phyloP scores from a whole-genome alignment of 2,888 invertebrate species.

The Liodrosophila aerea region DNA sequence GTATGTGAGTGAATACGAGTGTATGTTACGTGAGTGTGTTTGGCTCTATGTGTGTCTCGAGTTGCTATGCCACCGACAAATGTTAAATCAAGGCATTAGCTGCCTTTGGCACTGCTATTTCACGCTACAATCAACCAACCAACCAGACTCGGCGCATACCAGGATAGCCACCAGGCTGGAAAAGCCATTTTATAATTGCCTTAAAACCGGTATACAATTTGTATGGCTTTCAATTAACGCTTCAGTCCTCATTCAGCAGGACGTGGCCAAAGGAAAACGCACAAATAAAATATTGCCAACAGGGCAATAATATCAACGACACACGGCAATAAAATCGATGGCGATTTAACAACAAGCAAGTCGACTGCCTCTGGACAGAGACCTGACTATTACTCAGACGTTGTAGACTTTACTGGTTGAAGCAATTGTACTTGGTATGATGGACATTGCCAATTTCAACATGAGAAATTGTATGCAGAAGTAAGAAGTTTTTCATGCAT shows the following conservation, averaged over 20 bases:
- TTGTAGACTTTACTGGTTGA: slow-evolving; percentile 3
- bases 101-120: slow-evolving; percentile 54
- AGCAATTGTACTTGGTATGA: slow-evolving; percentile 2
- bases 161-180: slow-evolving; percentile 9
- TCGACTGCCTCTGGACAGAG: slow-evolving; percentile 18
- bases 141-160: neutral
- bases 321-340: slow-evolving; percentile 64
- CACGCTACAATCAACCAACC: slow-evolving; percentile 64
- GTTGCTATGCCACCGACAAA: slow-evolving; percentile 31
- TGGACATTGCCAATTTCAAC: slow-evolving; percentile 55
- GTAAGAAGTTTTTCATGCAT: slow-evolving; percentile 47
- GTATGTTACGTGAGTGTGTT: too few species aligned
- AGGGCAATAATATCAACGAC: slow-evolving; percentile 43
- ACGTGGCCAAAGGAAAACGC: slow-evolving; percentile 50
- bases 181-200: slow-evolving; percentile 70
- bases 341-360: slow-evolving; percentile 54
- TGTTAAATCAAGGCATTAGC: slow-evolving; percentile 55
- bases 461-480: slow-evolving; percentile 64
- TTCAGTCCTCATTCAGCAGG: slow-evolving; percentile 33
- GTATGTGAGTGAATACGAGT: too few species aligned
- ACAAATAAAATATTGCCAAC: slow-evolving; percentile 69
- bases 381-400: too few species aligned
- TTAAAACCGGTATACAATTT: slow-evolving; percentile 61
- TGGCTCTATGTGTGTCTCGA: too few species aligned
- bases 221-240: slow-evolving; percentile 77